phyloP scores from a whole-genome alignment of 2,888 invertebrate species.

The Drosophila neoperkinsi region DNA sequence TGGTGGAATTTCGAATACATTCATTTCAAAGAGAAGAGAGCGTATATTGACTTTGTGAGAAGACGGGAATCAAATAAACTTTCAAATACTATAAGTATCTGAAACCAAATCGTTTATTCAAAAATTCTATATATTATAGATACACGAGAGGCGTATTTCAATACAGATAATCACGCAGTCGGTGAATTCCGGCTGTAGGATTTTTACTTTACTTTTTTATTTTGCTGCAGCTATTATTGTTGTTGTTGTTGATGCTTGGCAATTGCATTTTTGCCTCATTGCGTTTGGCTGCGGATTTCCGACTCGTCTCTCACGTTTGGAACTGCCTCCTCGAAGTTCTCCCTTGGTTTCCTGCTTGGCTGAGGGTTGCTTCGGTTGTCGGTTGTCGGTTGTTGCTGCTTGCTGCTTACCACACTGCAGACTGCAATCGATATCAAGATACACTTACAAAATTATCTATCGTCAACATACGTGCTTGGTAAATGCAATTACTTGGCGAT shows the following conservation, averaged over 20 bases:
- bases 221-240: conserved; percentile 14
- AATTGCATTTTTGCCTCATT: conserved; percentile 75
- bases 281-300: conserved; percentile 57
- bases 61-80: not conserved
- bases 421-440: conserved; percentile 78
- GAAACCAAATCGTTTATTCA: not conserved
- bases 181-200: not conserved
- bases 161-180: not conserved
- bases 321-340: conserved; percentile 13
- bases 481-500: conserved; percentile 80
- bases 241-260: conserved; percentile 39
- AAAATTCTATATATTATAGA: not conserved
- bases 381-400: conserved; percentile 22
- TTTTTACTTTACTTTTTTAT: not conserved
- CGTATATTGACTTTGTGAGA: not conserved
- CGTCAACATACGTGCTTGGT: conserved; percentile 79
- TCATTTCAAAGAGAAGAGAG: not conserved
- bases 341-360: conserved; percentile 1
- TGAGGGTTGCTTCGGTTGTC: conserved; percentile 16
- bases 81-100: not conserved
- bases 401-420: conserved; percentile 44
- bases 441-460: conserved; percentile 81
- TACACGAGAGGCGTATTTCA: not conserved
- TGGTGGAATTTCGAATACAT: conserved; percentile 41
- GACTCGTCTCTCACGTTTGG: conserved; percentile 44